These are phyloP conservation scores for Procavia capensis DNA, from an alignment of 2,113 vertebrate genomes.

Conservation along the genomic window DNA sequence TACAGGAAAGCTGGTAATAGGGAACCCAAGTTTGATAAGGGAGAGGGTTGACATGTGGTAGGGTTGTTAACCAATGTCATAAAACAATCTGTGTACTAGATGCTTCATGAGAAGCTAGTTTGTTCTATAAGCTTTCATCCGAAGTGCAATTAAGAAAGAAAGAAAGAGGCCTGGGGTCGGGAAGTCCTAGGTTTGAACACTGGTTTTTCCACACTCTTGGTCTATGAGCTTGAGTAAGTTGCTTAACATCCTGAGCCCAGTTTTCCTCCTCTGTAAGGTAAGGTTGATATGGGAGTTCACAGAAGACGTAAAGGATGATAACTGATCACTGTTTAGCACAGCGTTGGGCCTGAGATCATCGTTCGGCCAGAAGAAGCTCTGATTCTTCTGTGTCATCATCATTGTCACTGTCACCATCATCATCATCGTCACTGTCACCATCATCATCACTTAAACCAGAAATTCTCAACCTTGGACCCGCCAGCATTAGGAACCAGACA, in stretches of 20 bases:
- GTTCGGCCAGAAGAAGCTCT: background rate
- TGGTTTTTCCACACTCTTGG: background rate
- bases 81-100: no score
- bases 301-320: background rate
- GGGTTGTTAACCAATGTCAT: no score
- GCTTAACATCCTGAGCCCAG: background rate
- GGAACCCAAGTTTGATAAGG: no score
- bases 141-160: no score
- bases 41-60: no score
- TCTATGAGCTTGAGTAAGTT: background rate
- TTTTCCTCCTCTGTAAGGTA: background rate
- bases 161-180: background rate
- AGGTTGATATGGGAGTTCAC: background rate
- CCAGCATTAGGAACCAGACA: no score
- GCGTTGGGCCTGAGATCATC: background rate
- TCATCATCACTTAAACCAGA: background rate
- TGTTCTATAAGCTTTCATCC: no score
- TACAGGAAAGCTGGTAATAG: no score
- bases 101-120: no score
- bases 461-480: background rate
- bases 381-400: fast-evolving
- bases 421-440: fast-evolving
- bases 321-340: background rate
- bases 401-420: fast-evolving
- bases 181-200: background rate